A percentile compares a stretch with the other conserved stretches of the same genome.
Conservation (phyloP, 30 jellyfish, hydroid and myxozoan species). For the Catostylus mosaicus region DNA sequence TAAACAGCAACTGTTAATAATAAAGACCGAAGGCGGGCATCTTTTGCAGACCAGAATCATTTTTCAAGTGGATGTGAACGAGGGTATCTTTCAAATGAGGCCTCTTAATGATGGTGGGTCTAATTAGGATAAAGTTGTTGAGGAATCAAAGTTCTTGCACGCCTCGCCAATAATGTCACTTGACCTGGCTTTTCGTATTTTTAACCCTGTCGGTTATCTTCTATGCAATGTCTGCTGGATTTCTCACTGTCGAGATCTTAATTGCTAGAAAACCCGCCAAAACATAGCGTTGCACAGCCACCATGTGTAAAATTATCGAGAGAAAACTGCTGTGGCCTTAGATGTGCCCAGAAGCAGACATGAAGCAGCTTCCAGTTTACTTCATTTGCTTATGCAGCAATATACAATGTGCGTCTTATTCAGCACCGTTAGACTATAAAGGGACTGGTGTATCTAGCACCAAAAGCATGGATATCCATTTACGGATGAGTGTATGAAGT, state of each 20-base stretch:
- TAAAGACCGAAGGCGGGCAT: neutral
- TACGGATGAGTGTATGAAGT: neutral
- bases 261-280: neutral
- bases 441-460: neutral
- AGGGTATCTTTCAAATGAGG: neutral
- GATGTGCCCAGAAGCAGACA: too few species aligned
- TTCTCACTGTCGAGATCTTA: neutral
- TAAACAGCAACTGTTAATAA: neutral
- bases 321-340: neutral
- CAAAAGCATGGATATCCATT: neutral
- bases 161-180: neutral
- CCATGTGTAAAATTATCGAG: neutral
- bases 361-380: too few species aligned
- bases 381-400: too few species aligned
- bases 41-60: neutral
- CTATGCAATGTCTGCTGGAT: neutral
- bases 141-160: neutral
- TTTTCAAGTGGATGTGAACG: constrained; percentile 5
- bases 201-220: neutral
- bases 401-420: neutral
- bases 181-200: neutral
- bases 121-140: neutral
- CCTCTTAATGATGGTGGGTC: neutral
- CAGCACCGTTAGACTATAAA: neutral
- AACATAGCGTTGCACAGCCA: neutral